Percentiles rank a stretch among this genome's conserved stretches.
Evolutionary conservation across 2,797 vertebrate genomes (phyloP).

Genomic region (Parotocinclus haroldoi): DNA sequence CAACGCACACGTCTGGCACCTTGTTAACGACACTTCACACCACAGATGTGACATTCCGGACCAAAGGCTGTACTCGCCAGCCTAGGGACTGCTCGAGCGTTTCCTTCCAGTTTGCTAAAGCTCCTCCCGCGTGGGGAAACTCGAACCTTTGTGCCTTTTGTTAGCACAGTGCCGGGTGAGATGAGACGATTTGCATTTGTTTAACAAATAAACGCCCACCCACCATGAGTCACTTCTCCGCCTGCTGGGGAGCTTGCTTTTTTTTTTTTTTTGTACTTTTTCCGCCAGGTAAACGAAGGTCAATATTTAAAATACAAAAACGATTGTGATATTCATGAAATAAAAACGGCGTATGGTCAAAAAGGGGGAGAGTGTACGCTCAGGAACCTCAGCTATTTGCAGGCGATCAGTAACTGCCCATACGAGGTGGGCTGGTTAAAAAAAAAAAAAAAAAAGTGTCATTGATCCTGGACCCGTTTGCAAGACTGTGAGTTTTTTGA

Average conservation of each 20-base stretch:
- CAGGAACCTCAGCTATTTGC: too few relatives aligned
- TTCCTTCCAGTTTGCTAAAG: conserved; percentile 19
- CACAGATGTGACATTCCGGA: too few relatives aligned
- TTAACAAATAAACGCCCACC: conserved; percentile 70
- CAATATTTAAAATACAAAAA: too few relatives aligned
- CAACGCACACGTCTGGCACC: too few relatives aligned
- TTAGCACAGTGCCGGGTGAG: conserved; percentile 59
- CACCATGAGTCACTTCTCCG: conserved; percentile 56
- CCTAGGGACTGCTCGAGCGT: not conserved
- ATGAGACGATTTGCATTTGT: conserved; percentile 71
- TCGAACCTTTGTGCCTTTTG: conserved; percentile 63
- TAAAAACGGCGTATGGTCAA: too few relatives aligned
- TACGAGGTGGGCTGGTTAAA: too few relatives aligned
- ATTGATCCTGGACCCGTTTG: conserved; percentile 5
- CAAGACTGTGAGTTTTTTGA: not conserved
- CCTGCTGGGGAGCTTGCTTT: conserved; percentile 61
- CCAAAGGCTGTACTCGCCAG: too few relatives aligned
- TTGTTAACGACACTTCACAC: too few relatives aligned
- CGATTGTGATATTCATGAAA: too few relatives aligned
- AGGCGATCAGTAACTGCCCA: too few relatives aligned
- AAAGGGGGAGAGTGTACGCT: too few relatives aligned
- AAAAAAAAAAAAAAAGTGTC: not conserved
- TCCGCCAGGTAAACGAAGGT: conserved; percentile 23
- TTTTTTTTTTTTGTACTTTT: too few relatives aligned
- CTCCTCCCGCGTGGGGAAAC: conserved; percentile 40